Percentiles rank a stretch among this genome's conserved stretches.
phyloP scores from a whole-genome alignment of 2,888 invertebrate genomes.

The Aquatica leii region DNA sequence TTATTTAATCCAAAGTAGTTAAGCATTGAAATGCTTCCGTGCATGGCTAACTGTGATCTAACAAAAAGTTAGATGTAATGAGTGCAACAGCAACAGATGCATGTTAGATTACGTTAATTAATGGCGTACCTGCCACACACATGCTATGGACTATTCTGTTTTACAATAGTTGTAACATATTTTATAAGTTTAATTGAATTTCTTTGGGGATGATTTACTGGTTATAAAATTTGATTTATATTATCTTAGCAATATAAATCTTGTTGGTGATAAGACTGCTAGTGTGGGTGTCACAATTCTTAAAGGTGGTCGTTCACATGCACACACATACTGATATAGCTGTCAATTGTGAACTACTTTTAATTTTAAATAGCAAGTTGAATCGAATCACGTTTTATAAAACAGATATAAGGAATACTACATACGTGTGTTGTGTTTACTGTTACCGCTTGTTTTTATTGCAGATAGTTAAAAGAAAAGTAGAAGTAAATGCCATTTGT shows the following conservation, averaged over 20 bases:
- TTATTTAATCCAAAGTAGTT: conserved; percentile 27
- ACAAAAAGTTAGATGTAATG: conserved; percentile 44
- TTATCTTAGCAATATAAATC: too few species aligned
- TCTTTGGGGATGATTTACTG: not conserved
- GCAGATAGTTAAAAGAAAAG: conserved; percentile 27
- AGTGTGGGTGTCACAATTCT: conserved; percentile 40
- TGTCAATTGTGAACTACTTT: conserved; percentile 45
- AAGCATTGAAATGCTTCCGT: conserved; percentile 34
- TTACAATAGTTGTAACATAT: conserved; percentile 6
- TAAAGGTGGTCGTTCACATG: conserved; percentile 39
- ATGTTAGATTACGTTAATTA: conserved; percentile 45
- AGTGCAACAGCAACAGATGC: conserved; percentile 40
- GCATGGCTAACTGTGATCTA: conserved; percentile 43
- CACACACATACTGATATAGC: conserved; percentile 44
- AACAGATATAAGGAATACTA: conserved; percentile 26
- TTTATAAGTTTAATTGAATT: not conserved
- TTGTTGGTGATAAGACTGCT: not conserved
- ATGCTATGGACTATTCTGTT: conserved; percentile 26
- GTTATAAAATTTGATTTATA: not conserved
- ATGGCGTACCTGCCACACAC: conserved; percentile 37
- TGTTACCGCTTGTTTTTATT: conserved; percentile 27
- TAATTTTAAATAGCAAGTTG: conserved; percentile 48
- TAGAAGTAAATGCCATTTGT: conserved; percentile 29
- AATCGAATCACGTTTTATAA: conserved; percentile 43
- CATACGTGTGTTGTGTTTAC: conserved; percentile 31